phyloP scores from a whole-genome alignment of 1,140 invertebrate genomes.

The Drosophila bocqueti region DNA sequence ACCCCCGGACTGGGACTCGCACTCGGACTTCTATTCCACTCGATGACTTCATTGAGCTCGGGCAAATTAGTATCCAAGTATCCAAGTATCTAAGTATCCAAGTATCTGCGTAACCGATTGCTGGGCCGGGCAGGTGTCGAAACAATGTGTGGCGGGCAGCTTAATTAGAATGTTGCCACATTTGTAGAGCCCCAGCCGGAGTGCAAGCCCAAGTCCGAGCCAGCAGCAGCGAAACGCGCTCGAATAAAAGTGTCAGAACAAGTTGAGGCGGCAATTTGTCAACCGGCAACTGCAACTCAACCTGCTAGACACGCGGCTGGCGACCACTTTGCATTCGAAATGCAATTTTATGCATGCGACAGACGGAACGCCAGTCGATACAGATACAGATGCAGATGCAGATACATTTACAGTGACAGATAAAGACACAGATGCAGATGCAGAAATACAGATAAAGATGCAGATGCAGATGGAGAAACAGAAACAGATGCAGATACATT shows the following conservation, averaged over 20 bases:
- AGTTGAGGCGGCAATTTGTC: conserved; percentile 79
- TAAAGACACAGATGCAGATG: neutral
- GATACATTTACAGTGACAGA: neutral
- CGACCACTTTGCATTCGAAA: conserved; percentile 69
- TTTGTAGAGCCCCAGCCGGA: conserved; percentile 37
- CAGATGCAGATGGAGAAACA: conserved; percentile 5
- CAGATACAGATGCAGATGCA: neutral
- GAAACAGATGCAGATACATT: neutral
- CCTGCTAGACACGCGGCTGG: conserved; percentile 61
- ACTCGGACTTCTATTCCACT: conserved; percentile 20
- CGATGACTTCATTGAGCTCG: conserved; percentile 47
- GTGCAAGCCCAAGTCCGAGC: neutral
- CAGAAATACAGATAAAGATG: neutral
- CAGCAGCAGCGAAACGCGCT: neutral
- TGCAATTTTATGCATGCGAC: conserved; percentile 56
- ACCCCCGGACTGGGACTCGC: neutral
- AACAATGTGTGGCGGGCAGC: conserved; percentile 78
- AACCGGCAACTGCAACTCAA: conserved; percentile 62
- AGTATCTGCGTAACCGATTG: conserved; percentile 3
- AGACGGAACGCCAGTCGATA: neutral
- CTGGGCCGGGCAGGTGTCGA: conserved; percentile 69
- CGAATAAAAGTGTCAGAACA: conserved; percentile 80
- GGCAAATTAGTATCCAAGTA: neutral
- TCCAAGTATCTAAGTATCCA: neutral
- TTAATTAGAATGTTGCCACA: conserved; percentile 82